These are phyloP conservation scores for Scyliorhinus canicula DNA, from an alignment of 2,797 vertebrate species.

Conservation along the genomic window DNA sequence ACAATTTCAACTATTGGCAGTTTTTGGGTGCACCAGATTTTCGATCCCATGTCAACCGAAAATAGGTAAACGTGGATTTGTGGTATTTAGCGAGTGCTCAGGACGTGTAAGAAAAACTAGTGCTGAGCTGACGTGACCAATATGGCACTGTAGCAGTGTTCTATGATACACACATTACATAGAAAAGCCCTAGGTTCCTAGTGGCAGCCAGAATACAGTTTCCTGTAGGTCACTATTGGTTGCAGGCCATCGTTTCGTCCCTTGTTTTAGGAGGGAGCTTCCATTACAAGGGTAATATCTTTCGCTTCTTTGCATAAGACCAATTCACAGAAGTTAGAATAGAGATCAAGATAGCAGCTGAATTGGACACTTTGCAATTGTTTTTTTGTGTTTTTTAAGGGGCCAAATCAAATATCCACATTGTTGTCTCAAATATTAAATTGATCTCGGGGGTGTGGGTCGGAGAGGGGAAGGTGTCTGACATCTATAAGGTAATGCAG, in stretches of 20 bases:
- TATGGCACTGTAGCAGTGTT: background rate
- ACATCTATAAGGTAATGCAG: too few relatives aligned
- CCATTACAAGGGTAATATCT: too few relatives aligned
- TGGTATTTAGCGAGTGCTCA: too few relatives aligned
- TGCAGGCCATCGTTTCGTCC: too few relatives aligned
- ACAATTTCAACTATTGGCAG: background rate
- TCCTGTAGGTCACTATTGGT: background rate
- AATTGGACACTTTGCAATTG: background rate
- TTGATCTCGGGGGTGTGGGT: too few relatives aligned
- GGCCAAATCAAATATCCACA: background rate
- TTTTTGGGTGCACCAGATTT: background rate
- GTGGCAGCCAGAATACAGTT: background rate
- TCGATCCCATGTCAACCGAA: background rate
- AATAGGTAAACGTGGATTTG: background rate
- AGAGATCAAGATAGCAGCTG: background rate
- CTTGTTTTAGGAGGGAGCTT: too few relatives aligned
- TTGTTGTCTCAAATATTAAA: background rate
- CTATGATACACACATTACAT: background rate
- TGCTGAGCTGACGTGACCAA: background rate
- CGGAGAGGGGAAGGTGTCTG: too few relatives aligned
- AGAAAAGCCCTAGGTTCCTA: background rate
- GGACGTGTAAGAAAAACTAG: background rate
- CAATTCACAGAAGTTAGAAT: background rate
- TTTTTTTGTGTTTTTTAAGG: background rate
- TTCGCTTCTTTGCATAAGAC: background rate